phyloP scores from a whole-genome alignment of 2,888 invertebrate species.

The Xylocampa areola region DNA sequence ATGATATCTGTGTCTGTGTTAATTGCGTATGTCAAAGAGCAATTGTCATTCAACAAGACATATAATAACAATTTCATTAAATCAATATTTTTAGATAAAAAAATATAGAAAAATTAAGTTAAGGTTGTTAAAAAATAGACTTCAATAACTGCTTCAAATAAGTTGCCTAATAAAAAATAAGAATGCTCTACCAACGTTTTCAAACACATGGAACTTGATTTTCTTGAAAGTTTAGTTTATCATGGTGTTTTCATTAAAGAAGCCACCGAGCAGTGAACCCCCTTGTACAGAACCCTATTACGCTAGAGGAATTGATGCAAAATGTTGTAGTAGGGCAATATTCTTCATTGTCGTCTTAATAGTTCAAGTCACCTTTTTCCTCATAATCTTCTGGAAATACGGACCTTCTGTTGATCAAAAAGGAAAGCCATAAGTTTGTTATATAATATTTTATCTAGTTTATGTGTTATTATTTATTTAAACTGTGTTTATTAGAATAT shows the following conservation, averaged over 20 bases:
- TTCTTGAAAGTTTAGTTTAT: conserved; percentile 1
- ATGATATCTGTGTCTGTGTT: conserved; percentile 11
- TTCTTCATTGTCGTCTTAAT: conserved; percentile 64
- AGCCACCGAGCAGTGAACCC: conserved; percentile 44
- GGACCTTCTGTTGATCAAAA: conserved; percentile 2
- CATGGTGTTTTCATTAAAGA: conserved; percentile 67
- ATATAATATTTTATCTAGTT: not conserved
- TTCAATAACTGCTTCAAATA: conserved; percentile 1
- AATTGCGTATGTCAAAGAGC: conserved; percentile 10
- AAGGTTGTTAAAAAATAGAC: conserved; percentile 1
- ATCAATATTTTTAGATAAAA: not conserved
- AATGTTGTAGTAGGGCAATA: conserved; percentile 66
- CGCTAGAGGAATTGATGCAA: conserved; percentile 51
- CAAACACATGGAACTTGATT: conserved; percentile 19
- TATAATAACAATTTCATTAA: conserved; percentile 9
- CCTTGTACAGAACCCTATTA: not conserved
- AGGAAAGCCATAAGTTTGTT: not conserved
- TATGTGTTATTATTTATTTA: conserved; percentile 15
- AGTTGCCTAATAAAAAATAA: conserved; percentile 8
- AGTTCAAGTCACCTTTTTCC: conserved; percentile 66
- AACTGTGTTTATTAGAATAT: conserved; percentile 6
- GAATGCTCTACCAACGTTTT: conserved; percentile 26
- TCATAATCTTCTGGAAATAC: conserved; percentile 60
- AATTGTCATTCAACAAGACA: conserved; percentile 11
- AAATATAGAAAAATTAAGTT: conserved; percentile 11